Percentiles rank a stretch among this genome's conserved stretches.
Conservation (phyloP, 2,888 invertebrate species). For the Andrena marginata region DNA sequence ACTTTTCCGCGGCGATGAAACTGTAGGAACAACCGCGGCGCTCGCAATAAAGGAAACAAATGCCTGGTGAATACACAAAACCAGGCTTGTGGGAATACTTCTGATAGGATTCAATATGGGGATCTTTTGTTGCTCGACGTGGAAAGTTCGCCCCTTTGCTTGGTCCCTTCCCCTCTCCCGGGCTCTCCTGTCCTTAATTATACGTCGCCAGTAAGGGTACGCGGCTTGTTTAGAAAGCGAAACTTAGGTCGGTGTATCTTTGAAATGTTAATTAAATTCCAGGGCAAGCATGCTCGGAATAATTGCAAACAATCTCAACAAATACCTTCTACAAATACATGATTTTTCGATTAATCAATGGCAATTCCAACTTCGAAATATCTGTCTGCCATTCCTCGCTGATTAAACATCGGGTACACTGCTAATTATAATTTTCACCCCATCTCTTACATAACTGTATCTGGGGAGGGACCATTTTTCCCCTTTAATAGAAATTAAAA, state of each 20-base stretch:
- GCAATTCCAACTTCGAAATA: too few species aligned
- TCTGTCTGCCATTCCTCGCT: too few species aligned
- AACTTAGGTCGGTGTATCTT: not conserved
- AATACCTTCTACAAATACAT: too few species aligned
- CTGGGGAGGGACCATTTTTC: too few species aligned
- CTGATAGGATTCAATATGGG: constrained; percentile 41
- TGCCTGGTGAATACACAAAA: constrained; percentile 16
- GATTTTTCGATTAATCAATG: too few species aligned
- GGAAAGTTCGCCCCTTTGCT: not conserved
- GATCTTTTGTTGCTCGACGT: constrained; percentile 38
- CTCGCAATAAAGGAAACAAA: constrained; percentile 53
- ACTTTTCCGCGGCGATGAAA: constrained; percentile 42
- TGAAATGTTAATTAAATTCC: too few species aligned
- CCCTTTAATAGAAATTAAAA: too few species aligned
- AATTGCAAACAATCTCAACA: too few species aligned
- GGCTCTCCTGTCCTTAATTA: not conserved
- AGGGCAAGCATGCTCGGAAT: too few species aligned
- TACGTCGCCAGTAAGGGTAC: not conserved
- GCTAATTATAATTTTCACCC: too few species aligned
- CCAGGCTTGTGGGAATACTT: constrained; percentile 8
- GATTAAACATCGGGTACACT: too few species aligned
- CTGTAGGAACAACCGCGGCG: constrained; percentile 37
- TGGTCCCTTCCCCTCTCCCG: not conserved
- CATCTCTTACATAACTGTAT: too few species aligned
- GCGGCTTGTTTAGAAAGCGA: constrained; percentile 1